These are phyloP conservation scores for Ctenosaura bakeri DNA, from an alignment of 2,797 vertebrate species.

Conservation along the genomic window DNA sequence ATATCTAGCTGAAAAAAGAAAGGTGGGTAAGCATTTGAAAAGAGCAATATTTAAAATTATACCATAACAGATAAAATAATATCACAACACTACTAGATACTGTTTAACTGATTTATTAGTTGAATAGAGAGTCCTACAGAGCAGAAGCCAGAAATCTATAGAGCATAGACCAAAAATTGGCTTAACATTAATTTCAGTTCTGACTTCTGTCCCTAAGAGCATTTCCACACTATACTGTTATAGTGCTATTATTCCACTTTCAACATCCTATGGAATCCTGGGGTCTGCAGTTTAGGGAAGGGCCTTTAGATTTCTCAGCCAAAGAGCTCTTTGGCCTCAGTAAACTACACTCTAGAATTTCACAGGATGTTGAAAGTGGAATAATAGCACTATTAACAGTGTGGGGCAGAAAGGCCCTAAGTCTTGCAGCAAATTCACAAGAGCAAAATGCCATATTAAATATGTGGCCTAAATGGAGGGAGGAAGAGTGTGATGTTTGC, in stretches of 20 bases:
- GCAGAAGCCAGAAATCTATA: no score
- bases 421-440: not conserved
- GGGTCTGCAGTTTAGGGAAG: no score
- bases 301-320: no score
- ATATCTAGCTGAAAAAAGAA: not conserved
- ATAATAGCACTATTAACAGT: no score
- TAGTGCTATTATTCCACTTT: no score
- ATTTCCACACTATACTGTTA: no score
- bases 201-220: not conserved
- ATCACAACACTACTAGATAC: not conserved
- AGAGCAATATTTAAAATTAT: not conserved
- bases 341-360: no score
- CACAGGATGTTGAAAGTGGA: no score
- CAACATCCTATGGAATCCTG: no score
- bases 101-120: not conserved
- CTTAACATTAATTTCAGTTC: not conserved
- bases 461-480: not conserved
- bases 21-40: not conserved
- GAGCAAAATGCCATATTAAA: not conserved
- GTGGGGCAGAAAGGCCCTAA: not conserved
- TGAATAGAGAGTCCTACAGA: not conserved
- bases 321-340: no score
- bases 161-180: not conserved
- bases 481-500: not conserved
- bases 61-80: not conserved